Conservation (phyloP, 2,797 vertebrate species). For the Melanogrammus aeglefinus region DNA sequence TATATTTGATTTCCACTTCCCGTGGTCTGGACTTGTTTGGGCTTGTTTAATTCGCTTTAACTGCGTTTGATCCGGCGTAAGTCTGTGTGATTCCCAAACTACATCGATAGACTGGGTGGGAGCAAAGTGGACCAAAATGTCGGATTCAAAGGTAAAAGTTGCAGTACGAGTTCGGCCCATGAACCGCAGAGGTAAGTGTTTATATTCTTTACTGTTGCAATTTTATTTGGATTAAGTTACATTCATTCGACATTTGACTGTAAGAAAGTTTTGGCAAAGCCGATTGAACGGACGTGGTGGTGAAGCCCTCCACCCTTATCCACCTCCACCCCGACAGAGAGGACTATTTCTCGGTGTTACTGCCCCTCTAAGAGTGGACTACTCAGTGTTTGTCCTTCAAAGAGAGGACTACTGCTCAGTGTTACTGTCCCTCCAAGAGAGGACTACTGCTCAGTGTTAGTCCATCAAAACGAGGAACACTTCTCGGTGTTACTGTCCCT, state of each 20-base stretch:
- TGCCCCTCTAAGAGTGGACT: too few species aligned
- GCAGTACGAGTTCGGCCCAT: slow-evolving; percentile 95
- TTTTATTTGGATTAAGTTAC: slow-evolving; percentile 21
- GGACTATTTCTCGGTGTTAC: too few species aligned
- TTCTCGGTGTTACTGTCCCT: too few species aligned
- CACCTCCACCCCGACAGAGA: too few species aligned
- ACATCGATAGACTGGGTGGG: slow-evolving; percentile 53
- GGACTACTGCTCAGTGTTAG: too few species aligned
- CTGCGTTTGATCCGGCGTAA: slow-evolving; percentile 36
- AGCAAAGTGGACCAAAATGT: slow-evolving; percentile 77
- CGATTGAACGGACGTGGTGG: background rate
- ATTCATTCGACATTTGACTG: slow-evolving; percentile 31
- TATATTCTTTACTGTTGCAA: background rate
- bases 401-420: too few species aligned
- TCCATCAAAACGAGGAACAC: too few species aligned
- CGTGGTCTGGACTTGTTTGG: slow-evolving; percentile 46
- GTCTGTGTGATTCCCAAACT: slow-evolving; percentile 39
- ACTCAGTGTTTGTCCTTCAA: too few species aligned
- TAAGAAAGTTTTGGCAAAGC: background rate
- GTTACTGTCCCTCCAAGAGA: too few species aligned
- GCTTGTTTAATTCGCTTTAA: slow-evolving; percentile 32
- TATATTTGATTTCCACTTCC: slow-evolving; percentile 26
- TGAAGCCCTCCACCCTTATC: too few species aligned
- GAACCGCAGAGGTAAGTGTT: slow-evolving; percentile 91
- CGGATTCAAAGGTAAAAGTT: slow-evolving; percentile 97